phyloP scores from a whole-genome alignment of 2,113 vertebrate species.

The Neopipo cinnamomea region DNA sequence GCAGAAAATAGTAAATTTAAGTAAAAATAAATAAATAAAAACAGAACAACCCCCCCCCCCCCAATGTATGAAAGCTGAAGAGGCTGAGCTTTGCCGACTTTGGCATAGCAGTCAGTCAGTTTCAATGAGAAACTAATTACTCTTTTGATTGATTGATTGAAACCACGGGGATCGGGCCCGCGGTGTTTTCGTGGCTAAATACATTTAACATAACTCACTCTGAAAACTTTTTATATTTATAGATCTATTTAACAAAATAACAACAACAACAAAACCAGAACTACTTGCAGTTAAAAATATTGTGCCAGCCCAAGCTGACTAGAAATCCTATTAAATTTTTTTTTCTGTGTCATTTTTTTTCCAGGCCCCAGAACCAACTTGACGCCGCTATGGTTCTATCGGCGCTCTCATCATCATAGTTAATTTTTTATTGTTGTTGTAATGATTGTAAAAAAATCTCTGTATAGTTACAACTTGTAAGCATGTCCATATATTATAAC shows the following conservation, averaged over 20 bases:
- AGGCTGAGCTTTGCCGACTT: neutral
- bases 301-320: neutral
- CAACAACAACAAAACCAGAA: slow-evolving; percentile 2
- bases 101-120: neutral
- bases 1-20: neutral
- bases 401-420: slow-evolving; percentile 83
- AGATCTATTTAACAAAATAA: neutral
- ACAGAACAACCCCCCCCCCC: neutral
- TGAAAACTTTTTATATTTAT: neutral
- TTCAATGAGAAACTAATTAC: neutral
- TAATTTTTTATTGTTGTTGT: slow-evolving; percentile 74
- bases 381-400: slow-evolving; percentile 87
- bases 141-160: neutral
- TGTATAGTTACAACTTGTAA: slow-evolving; percentile 93
- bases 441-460: slow-evolving; percentile 84
- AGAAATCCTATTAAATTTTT: slow-evolving; percentile 12
- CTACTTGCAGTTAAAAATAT: neutral
- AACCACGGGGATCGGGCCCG: neutral
- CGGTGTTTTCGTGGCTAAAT: neutral
- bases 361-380: slow-evolving; percentile 90
- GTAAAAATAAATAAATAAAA: neutral
- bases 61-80: neutral
- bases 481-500: slow-evolving; percentile 95
- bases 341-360: slow-evolving; percentile 74
- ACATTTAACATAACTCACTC: neutral